phyloP scores from a whole-genome alignment of 2,888 invertebrate genomes.

The Corythucha ciliata region DNA sequence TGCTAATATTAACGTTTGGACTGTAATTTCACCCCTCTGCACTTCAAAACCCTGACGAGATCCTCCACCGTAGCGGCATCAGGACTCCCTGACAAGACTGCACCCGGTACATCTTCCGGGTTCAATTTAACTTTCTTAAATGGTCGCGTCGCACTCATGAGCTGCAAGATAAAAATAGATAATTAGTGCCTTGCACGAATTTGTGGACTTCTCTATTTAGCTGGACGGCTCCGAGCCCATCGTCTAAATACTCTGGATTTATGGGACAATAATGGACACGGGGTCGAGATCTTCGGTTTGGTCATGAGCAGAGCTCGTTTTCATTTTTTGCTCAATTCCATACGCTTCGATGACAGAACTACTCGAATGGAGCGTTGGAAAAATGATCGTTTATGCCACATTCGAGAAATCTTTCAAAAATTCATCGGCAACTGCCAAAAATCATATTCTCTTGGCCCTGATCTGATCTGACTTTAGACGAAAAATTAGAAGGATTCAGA shows the following conservation, averaged over 20 bases:
- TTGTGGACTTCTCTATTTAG: neutral
- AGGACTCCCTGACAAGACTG: too few species aligned
- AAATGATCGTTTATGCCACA: neutral
- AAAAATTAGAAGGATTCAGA: conserved; percentile 15
- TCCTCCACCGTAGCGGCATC: too few species aligned
- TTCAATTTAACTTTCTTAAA: too few species aligned
- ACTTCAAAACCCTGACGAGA: too few species aligned
- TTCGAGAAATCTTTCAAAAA: conserved; percentile 3
- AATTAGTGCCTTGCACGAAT: too few species aligned
- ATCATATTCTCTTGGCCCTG: conserved; percentile 1
- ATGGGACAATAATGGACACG: conserved; percentile 3
- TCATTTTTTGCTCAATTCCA: neutral
- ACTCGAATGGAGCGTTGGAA: neutral
- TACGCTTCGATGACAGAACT: conserved; percentile 6
- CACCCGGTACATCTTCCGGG: too few species aligned
- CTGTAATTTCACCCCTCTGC: too few species aligned
- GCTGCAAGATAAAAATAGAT: too few species aligned
- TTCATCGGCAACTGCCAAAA: conserved; percentile 5
- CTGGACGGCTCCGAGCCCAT: neutral
- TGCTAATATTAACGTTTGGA: too few species aligned
- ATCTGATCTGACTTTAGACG: conserved; percentile 4
- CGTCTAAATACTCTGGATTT: conserved; percentile 6
- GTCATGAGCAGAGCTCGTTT: conserved; percentile 7
- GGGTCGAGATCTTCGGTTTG: neutral
- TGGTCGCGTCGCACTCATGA: too few species aligned